A percentile compares a stretch with the other conserved stretches of the same genome.
These are phyloP conservation scores for Chondrilla cf. caribensis DNA, from an alignment of 37 sponge, comb jelly and placozoan species.

Conservation along the genomic window DNA sequence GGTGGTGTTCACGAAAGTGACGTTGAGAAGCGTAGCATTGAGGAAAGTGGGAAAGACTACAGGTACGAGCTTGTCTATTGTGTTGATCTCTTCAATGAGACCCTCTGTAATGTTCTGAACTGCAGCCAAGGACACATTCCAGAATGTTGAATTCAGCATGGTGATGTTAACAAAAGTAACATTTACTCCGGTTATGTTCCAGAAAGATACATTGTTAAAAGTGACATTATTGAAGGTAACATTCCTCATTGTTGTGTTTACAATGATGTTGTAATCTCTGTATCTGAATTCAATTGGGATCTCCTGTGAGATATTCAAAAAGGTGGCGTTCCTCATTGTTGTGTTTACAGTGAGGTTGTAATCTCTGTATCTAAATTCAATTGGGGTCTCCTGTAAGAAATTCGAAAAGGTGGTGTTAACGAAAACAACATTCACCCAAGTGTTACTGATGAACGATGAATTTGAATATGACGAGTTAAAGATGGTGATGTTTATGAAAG, in stretches of 20 bases:
- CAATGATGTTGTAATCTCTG: too few species aligned
- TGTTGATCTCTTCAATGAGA: neutral
- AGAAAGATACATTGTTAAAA: conserved; percentile 8
- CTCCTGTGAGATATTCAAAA: conserved; percentile 3
- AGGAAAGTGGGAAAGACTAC: neutral
- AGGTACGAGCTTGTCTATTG: neutral
- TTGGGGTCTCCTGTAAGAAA: too few species aligned
- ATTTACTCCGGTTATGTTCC: neutral
- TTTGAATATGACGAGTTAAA: neutral
- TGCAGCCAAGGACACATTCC: neutral
- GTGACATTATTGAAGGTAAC: conserved; percentile 22
- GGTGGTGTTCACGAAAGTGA: conserved; percentile 8
- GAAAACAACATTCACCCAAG: neutral
- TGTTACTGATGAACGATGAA: neutral
- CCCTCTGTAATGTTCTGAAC: neutral
- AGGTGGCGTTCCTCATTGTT: neutral
- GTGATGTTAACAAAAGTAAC: conserved; percentile 18
- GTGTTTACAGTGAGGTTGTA: neutral
- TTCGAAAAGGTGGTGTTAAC: neutral
- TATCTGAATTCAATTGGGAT: too few species aligned
- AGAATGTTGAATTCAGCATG: conserved; percentile 13
- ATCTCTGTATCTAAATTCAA: too few species aligned
- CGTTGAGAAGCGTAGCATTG: conserved; percentile 10
- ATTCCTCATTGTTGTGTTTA: neutral
- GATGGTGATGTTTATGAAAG: neutral